Evolutionary conservation across 1,140 invertebrate species (phyloP), one percentile per base, ranked within the genome.

Genomic region (Procambarus virginalis): DNA sequence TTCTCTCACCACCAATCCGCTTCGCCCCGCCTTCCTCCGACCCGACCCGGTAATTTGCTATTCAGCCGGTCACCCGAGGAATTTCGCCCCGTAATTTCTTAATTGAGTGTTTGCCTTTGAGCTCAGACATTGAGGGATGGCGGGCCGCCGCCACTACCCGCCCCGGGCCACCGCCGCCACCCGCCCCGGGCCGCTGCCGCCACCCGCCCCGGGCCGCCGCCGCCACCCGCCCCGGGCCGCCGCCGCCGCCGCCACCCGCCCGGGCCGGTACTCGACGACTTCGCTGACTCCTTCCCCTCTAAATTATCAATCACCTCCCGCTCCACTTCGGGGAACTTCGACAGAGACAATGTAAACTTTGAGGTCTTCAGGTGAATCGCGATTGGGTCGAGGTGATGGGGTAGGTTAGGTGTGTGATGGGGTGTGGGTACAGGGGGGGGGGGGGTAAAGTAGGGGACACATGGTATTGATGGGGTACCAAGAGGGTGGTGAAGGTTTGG

Each of bases 81-180:
- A 88, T 88, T 76, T 82, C 86, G 55, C 22, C 60, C 64, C n/a
- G 68, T 88, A 88, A 88, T 82, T 75, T 88, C 86, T 81, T 88
- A 82, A 88, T 88, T 70, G 78, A 88, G 76, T 82, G 78, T 88
- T 88, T 81, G 77, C 78, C 78, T 82, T 81, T 55, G 55, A 81
- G 79, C 51, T 3, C 55, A 46, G 86, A 88, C 86, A 60, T 70
- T 88, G 86, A 88, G 79, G 34, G 86, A 87, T 85, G 14, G 49
- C 84, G 51, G 45, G 45, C 6, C n/a, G 48, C 83, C 34, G 1
- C 34, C 34, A 34, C 34, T 1, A 34, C 34, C 34, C 34, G 34
- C 34, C 34, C 34, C 34, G 34, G 1, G 34, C 34, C 49, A 14
- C 83, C 83, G 68, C 3, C 83, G 22, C 76, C 83, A 76, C 83